These are phyloP conservation scores for Coturnix japonica DNA, from an alignment of 2,113 vertebrate species.

Conservation along the genomic window DNA sequence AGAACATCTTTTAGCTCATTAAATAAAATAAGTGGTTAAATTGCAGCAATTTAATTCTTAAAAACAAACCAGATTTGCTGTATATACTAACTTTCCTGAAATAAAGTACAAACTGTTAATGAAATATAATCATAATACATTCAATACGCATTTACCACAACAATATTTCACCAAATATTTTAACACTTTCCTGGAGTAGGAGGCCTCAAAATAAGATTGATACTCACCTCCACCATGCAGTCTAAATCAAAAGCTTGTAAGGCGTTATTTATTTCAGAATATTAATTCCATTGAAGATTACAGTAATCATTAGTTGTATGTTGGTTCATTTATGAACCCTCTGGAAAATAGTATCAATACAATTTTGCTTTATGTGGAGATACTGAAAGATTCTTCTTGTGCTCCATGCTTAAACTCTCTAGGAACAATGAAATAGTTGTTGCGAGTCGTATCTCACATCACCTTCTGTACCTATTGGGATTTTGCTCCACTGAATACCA, in stretches of 20 bases:
- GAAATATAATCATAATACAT: slow-evolving; percentile 21
- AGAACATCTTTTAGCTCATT: neutral
- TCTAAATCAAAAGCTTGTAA: neutral
- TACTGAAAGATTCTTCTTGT: neutral
- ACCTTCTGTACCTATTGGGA: neutral
- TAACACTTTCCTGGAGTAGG: slow-evolving; percentile 4
- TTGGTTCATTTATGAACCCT: neutral
- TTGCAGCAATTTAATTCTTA: neutral
- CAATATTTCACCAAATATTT: slow-evolving; percentile 5
- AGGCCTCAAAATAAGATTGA: neutral
- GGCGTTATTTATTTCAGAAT: neutral
- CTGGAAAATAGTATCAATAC: neutral
- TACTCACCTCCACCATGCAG: neutral
- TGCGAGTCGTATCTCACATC: neutral
- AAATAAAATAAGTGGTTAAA: neutral
- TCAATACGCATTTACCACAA: slow-evolving; percentile 2
- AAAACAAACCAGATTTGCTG: neutral
- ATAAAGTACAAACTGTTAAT: slow-evolving; percentile 35
- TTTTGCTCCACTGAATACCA: neutral
- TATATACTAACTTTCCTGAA: slow-evolving; percentile 25
- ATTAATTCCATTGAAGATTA: neutral
- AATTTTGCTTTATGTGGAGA: neutral
- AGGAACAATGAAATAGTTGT: neutral
- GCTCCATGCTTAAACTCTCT: neutral
- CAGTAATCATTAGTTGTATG: neutral